Evolutionary conservation across 2,113 vertebrate species (phyloP).

Genomic region (Chaetodon trifascialis): DNA sequence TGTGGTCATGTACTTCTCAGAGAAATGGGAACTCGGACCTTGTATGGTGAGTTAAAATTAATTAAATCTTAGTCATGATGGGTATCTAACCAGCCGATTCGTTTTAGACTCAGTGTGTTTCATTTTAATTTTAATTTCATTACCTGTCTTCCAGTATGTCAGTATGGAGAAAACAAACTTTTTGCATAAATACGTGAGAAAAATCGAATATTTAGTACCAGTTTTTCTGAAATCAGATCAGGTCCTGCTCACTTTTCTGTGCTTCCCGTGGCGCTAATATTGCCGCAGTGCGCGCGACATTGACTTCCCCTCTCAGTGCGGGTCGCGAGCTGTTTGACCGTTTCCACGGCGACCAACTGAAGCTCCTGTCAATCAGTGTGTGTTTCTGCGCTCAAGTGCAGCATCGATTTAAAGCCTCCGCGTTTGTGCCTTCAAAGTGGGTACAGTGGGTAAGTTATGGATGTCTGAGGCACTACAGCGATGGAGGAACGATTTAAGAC

Average conservation of each 20-base stretch:
- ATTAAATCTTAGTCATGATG: no score
- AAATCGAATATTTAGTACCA: no score
- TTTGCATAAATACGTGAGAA: no score
- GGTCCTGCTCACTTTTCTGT: not conserved
- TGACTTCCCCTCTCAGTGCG: no score
- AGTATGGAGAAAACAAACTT: no score
- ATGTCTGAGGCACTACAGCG: not conserved
- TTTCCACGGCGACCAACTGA: conserved; percentile 44
- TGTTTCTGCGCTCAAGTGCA: not conserved
- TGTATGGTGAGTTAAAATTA: no score
- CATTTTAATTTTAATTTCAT: no score
- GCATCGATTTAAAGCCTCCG: not conserved
- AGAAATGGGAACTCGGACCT: no score
- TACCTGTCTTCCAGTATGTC: no score
- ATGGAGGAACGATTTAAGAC: not conserved
- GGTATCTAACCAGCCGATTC: no score
- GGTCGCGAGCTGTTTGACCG: conserved; percentile 40
- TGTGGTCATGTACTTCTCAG: not conserved
- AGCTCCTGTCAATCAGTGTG: conserved; percentile 23
- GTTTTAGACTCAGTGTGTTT: no score
- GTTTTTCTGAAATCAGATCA: no score
- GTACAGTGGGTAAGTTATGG: not conserved
- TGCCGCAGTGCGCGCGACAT: not conserved
- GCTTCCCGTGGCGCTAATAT: not conserved
- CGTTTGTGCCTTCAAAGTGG: not conserved